These are phyloP conservation scores for Luperina nickerlii DNA, from an alignment of 2,888 invertebrate species.

Conservation along the genomic window DNA sequence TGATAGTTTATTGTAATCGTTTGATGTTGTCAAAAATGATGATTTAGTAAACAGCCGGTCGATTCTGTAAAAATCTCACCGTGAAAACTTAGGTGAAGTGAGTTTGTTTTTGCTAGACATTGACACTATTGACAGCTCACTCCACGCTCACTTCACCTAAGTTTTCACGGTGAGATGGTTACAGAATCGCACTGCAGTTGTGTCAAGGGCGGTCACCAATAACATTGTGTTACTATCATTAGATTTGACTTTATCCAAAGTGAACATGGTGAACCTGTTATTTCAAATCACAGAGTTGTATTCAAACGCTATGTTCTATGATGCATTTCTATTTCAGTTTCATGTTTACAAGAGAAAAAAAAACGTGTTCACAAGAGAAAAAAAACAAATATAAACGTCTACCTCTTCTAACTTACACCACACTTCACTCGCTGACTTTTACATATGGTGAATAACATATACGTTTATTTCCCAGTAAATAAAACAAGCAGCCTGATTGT, in stretches of 20 bases:
- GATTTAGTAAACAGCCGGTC: not conserved
- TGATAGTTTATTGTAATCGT: not conserved
- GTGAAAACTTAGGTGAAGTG: no score
- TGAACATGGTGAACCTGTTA: not conserved
- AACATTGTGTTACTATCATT: not conserved
- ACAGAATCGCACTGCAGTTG: no score
- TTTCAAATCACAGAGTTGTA: not conserved
- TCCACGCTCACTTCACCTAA: no score
- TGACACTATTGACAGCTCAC: no score
- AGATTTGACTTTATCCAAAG: not conserved
- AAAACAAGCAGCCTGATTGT: conserved; percentile 70
- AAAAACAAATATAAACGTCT: not conserved
- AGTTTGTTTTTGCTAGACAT: no score
- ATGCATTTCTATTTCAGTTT: not conserved
- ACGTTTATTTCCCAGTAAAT: conserved; percentile 69
- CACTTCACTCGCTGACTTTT: conserved; percentile 63
- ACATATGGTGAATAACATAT: conserved; percentile 73
- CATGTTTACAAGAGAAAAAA: not conserved
- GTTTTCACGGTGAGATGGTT: no score
- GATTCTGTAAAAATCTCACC: no score
- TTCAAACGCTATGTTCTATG: not conserved
- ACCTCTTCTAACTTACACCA: conserved; percentile 42
- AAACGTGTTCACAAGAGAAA: not conserved
- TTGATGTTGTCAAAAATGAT: not conserved
- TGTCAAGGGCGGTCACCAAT: not conserved